A percentile compares a stretch with the other conserved stretches of the same genome.
Conservation (phyloP, 2,888 invertebrate species). For the Heliconius cydno region DNA sequence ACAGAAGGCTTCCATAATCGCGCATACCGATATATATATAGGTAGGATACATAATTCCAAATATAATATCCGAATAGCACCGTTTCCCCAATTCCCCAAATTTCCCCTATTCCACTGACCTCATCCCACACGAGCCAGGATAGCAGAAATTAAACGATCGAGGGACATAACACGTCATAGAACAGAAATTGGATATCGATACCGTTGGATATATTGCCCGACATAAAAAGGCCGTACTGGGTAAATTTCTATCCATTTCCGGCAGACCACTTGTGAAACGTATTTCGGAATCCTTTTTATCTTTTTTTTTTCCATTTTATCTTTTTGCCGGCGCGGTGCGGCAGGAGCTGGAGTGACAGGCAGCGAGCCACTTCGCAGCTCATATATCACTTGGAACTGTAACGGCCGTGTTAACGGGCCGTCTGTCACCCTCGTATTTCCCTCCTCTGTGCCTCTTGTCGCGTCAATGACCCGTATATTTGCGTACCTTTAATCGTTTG, state of each 20-base stretch:
- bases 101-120: constrained; percentile 24
- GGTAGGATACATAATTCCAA: background rate
- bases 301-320: constrained; percentile 52
- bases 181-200: constrained; percentile 81
- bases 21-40: background rate
- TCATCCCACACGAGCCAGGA: constrained; percentile 32
- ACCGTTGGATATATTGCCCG: constrained; percentile 73
- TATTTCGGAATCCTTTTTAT: constrained; percentile 81
- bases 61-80: constrained; percentile 35
- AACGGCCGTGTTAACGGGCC: constrained; percentile 77
- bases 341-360: constrained; percentile 77
- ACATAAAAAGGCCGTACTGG: constrained; percentile 77
- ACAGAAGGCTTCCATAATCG: background rate
- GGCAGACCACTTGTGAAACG: constrained; percentile 81
- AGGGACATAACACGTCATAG: constrained; percentile 80
- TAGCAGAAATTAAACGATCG: constrained; percentile 74
- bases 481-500: constrained; percentile 47
- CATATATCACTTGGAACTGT: constrained; percentile 80
- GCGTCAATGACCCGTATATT: constrained; percentile 56
- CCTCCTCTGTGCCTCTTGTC: constrained; percentile 58
- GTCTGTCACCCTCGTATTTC: constrained; percentile 77
- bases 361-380: constrained; percentile 80
- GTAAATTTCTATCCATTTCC: constrained; percentile 81
- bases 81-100: constrained; percentile 8
- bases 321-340: constrained; percentile 68